phyloP scores from a whole-genome alignment of 92 coral and sea anemone species.

The Epizoanthus illoricatus region DNA sequence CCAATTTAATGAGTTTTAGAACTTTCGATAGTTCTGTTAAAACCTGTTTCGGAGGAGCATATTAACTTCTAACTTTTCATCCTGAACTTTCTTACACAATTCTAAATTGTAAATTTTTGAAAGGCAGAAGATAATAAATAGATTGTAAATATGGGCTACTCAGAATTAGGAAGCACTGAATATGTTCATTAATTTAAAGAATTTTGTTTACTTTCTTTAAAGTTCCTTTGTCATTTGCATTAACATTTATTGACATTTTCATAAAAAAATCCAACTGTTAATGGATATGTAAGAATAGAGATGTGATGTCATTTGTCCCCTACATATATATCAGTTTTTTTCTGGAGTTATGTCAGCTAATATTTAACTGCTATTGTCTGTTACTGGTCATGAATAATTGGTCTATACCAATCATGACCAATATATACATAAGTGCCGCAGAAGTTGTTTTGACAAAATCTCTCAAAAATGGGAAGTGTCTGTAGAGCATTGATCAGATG shows the following conservation, averaged over 20 bases:
- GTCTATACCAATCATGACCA: too few species aligned
- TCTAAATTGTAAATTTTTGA: background rate
- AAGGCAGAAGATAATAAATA: background rate
- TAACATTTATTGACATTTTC: background rate
- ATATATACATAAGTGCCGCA: too few species aligned
- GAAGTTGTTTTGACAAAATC: too few species aligned
- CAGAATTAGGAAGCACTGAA: background rate
- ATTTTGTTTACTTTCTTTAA: background rate
- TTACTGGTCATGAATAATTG: too few species aligned
- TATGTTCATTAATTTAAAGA: background rate
- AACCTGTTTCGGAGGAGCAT: background rate
- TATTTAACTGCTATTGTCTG: too few species aligned
- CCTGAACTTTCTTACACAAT: background rate
- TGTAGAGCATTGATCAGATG: too few species aligned
- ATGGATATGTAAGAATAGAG: too few species aligned
- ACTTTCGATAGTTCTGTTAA: background rate
- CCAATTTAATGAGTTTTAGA: conserved; percentile 1
- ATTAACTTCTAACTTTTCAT: background rate
- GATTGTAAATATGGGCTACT: background rate
- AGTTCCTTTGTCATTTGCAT: conserved; percentile 8
- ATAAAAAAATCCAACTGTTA: background rate
- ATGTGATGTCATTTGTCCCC: too few species aligned
- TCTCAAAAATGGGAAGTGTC: too few species aligned
- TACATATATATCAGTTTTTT: too few species aligned
- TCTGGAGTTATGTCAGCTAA: too few species aligned